Base-by-base conservation (phyloP, 2,113 vertebrate species). In the Thinocorus orbignyianus region DNA sequence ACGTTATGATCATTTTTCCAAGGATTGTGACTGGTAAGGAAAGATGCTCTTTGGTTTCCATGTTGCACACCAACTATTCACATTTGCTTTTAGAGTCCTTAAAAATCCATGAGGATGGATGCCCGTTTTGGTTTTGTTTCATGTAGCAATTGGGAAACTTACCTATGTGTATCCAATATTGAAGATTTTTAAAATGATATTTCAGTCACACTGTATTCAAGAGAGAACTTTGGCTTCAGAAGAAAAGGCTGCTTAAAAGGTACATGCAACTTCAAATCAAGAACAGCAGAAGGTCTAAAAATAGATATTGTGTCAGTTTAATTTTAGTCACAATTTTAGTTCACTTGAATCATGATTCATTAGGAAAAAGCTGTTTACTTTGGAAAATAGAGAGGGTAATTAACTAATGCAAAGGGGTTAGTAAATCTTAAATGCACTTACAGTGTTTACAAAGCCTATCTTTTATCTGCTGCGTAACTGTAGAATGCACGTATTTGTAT, bases 401-500 rank as follows among this genome's bases (percentile, higher is more conserved):
- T 89, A 97, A 95, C 78, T 93, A 97, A 93, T 97, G 90, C 62
- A 90, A 76, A 55, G 68, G 76, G 41, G 51, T 74, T 91, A 85
- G 90, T 96, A 95, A 97, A 96, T 97, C 35, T 44, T 97, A 95
- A 95, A 97, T 93, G 88, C 70, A 74, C 65, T 81, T 55, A 33
- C 12, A 71, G 85, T 81, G 64, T 93, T 94, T 91, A 76, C 68
- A 78, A 94, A 88, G 86, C 68, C 71, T 90, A 9, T 91, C 88
- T 97, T 93, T 82, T 91, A 77, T 92, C 85, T 90, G 65, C 48
- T 68, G 57, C 86, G 97, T 97, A 98, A 97, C 86, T 92, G 81
- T 88, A 97, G 91, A 96, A 94, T 70, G 64, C 76, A 80, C 91
- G 73, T 61, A 58, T 96, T 95, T 89, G 57, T 90, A 80, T 95